phyloP scores from a whole-genome alignment of 2,888 invertebrate species.

The Standfussiana lucernea region DNA sequence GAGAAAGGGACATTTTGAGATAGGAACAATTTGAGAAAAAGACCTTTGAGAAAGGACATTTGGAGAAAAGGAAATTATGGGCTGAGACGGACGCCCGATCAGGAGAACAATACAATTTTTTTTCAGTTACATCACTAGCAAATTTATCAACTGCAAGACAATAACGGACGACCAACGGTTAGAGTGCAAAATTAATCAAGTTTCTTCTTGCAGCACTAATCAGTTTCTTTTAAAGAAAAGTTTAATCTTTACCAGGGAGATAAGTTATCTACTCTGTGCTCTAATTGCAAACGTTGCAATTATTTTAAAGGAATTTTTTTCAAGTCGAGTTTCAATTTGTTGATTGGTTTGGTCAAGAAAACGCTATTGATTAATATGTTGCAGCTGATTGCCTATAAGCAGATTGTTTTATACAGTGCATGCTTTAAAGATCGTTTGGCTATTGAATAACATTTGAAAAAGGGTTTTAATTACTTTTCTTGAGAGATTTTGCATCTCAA shows the following conservation, averaged over 20 bases:
- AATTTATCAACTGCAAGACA: slow-evolving; percentile 55
- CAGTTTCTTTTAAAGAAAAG: slow-evolving; percentile 53
- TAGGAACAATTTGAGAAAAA: too few relatives aligned
- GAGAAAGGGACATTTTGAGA: too few relatives aligned
- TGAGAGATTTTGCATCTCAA: neutral
- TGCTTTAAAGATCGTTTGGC: neutral
- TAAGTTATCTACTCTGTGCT: slow-evolving; percentile 50
- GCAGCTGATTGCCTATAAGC: neutral
- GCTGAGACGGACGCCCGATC: too few relatives aligned
- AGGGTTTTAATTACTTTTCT: neutral
- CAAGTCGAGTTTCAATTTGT: neutral
- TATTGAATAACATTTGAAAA: neutral
- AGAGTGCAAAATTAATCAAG: slow-evolving; percentile 66
- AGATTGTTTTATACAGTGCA: slow-evolving; percentile 4
- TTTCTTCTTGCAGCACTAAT: slow-evolving; percentile 49
- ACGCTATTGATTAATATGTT: neutral
- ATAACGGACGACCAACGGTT: slow-evolving; percentile 57
- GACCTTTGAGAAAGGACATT: too few relatives aligned
- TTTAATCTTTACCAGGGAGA: slow-evolving; percentile 60
- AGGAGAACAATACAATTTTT: slow-evolving; percentile 48
- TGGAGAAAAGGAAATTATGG: too few relatives aligned
- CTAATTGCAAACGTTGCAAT: slow-evolving; percentile 53
- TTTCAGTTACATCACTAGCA: slow-evolving; percentile 49
- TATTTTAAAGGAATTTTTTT: slow-evolving; percentile 17
- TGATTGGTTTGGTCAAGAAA: neutral